Conservation (phyloP, 2,113 vertebrate species). For the Amphiprion percula region DNA sequence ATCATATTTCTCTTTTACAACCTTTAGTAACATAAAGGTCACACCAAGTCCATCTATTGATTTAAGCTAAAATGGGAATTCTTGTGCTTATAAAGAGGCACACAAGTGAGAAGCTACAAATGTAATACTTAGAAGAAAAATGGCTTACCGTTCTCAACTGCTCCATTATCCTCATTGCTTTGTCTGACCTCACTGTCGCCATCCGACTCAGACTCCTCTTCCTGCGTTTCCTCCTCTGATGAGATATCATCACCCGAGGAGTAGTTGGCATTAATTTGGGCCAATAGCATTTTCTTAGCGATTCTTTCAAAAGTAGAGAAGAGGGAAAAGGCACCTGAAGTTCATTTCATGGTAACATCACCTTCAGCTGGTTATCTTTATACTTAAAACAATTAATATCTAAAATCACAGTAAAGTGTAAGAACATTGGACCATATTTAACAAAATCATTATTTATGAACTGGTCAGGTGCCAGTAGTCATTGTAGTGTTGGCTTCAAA, state of each 20-base stretch:
- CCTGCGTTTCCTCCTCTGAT: constrained; percentile 86
- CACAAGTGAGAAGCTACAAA: constrained; percentile 13
- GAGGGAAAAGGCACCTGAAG: constrained; percentile 74
- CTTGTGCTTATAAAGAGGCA: constrained; percentile 18
- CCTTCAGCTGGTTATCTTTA: constrained; percentile 41
- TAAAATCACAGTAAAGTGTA: not conserved
- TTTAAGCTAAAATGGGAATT: not conserved
- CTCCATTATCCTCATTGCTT: constrained; percentile 32
- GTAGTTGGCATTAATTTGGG: constrained; percentile 96
- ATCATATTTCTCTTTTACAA: not conserved
- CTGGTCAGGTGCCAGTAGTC: not conserved
- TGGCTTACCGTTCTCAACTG: constrained; percentile 85
- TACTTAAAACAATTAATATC: not conserved
- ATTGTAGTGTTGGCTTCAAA: not conserved
- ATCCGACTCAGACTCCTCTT: constrained; percentile 77
- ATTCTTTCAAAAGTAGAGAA: constrained; percentile 90
- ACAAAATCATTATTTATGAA: not conserved
- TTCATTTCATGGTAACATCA: constrained; percentile 64
- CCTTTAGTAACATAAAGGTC: not conserved
- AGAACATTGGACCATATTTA: not conserved
- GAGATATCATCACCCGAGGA: constrained; percentile 89
- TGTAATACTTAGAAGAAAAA: not conserved
- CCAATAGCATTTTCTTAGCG: constrained; percentile 98
- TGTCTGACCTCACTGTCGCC: constrained; percentile 79
- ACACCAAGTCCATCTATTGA: not conserved